phyloP scores from a whole-genome alignment of 2,888 invertebrate species.

The Meteorus cinctellus region DNA sequence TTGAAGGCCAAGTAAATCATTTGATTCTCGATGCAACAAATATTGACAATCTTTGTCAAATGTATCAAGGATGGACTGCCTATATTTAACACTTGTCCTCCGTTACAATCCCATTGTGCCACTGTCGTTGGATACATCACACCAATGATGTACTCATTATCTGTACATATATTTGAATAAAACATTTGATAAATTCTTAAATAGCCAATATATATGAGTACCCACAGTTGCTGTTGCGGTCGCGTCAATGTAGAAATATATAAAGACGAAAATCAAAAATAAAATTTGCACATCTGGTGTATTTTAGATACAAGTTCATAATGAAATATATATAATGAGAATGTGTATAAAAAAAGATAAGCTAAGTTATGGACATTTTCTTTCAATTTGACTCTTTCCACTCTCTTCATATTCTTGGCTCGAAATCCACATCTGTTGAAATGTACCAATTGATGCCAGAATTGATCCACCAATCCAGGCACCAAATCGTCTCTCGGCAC shows the following conservation, averaged over 20 bases:
- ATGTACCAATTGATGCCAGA: slow-evolving; percentile 97
- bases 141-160: slow-evolving; percentile 60
- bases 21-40: slow-evolving; percentile 94
- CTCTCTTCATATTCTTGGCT: slow-evolving; percentile 99
- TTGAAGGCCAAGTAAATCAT: slow-evolving; percentile 95
- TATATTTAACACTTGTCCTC: slow-evolving; percentile 75
- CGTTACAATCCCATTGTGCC: background rate
- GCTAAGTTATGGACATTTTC: slow-evolving; percentile 87
- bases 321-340: background rate
- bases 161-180: slow-evolving; percentile 45
- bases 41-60: slow-evolving; percentile 90
- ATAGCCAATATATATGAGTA: background rate
- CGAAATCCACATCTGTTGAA: slow-evolving; percentile 99
- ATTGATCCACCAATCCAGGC: slow-evolving; percentile 99
- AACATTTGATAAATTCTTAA: slow-evolving; percentile 31
- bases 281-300: background rate
- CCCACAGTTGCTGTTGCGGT: too few species aligned
- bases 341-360: slow-evolving; percentile 12
- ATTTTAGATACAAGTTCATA: background rate
- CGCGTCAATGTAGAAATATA: too few species aligned
- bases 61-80: slow-evolving; percentile 98
- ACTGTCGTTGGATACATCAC: slow-evolving; percentile 11
- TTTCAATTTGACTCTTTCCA: slow-evolving; percentile 96
- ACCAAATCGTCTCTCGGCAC: slow-evolving; percentile 93
- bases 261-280: slow-evolving; percentile 48